Evolutionary conservation across 2,888 invertebrate species (phyloP).

Genomic region (Candidula unifasciata): DNA sequence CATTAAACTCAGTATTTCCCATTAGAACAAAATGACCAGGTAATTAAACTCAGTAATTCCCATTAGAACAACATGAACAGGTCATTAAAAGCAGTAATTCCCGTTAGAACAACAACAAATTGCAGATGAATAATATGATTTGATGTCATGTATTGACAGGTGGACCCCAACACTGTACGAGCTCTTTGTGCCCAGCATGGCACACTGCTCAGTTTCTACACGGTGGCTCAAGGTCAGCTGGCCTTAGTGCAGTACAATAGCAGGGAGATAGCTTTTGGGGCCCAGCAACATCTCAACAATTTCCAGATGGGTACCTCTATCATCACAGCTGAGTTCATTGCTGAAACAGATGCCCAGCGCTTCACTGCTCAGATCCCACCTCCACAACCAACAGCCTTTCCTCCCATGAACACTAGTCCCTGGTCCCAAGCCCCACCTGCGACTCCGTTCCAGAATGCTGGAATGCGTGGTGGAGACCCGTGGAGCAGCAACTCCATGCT

Average conservation of each 20-base stretch:
- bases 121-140: too few species aligned
- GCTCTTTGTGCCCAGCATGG: conserved; percentile 97
- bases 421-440: conserved; percentile 63
- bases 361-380: conserved; percentile 43
- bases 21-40: too few species aligned
- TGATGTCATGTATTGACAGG: conserved; percentile 81
- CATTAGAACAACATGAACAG: too few species aligned
- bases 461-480: conserved; percentile 43
- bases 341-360: conserved; percentile 91
- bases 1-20: too few species aligned
- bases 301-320: conserved; percentile 96
- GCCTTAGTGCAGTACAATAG: conserved; percentile 95
- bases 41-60: too few species aligned
- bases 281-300: conserved; percentile 95
- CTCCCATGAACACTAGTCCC: conserved; percentile 59
- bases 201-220: conserved; percentile 91
- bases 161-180: conserved; percentile 95
- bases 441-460: conserved; percentile 35
- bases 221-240: conserved; percentile 92
- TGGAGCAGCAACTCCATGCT: conserved; percentile 53
- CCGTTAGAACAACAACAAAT: background rate
- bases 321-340: conserved; percentile 95
- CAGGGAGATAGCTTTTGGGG: conserved; percentile 95
- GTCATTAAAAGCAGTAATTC: background rate
- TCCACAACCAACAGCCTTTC: conserved; percentile 52